Evolutionary conservation across 2,797 vertebrate species (phyloP), one percentile per base, ranked within the genome.

Genomic region (Lateolabrax maculatus): DNA sequence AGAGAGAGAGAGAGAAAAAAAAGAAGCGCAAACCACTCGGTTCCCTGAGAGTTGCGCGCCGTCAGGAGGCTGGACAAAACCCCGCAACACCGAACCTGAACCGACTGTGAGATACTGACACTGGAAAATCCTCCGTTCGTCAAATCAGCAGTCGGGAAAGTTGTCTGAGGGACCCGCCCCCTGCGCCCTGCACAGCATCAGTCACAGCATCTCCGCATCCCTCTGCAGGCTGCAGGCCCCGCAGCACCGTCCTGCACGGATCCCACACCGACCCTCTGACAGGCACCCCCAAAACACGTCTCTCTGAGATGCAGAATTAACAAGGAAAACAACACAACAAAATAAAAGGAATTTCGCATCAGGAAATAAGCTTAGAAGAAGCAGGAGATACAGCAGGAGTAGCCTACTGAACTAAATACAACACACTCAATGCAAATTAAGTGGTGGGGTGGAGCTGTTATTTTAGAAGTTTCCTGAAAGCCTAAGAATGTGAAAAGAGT

Each of bases 61-160:
- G 94, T 91, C 82, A 96, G 92, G 95, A 97, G 97, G 97, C 94
- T 95, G 97, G 97, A 93, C 96, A 86, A n/a, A 92, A 93, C 70
- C 87, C 89, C 92, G 76, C 77, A 81, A 66, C 69, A 12, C 77
- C 79, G 74, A 94, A 88, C 94, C 91, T 92, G 95, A 94, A 92
- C 92, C 88, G 80, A 75, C 77, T 77, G 69, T 66, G 77, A 84
- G 86, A 91, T 93, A 96, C 83, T 92, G 95, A 95, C 96, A 94
- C 80, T 90, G 90, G 90, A 92, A 93, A 93, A 83, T 91, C 88
- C 89, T 89, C 90, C 77, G 81, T 49, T 91, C 91, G 92, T 95
- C 97, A 96, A 98, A 98, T 97, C 95, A 95, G 89, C 69, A 75
- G 83, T 63, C 91, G 83, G 81, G 66, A 83, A 87, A 89, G 87